phyloP scores from a whole-genome alignment of 1,140 invertebrate genomes.

The Heterodera carotae region DNA sequence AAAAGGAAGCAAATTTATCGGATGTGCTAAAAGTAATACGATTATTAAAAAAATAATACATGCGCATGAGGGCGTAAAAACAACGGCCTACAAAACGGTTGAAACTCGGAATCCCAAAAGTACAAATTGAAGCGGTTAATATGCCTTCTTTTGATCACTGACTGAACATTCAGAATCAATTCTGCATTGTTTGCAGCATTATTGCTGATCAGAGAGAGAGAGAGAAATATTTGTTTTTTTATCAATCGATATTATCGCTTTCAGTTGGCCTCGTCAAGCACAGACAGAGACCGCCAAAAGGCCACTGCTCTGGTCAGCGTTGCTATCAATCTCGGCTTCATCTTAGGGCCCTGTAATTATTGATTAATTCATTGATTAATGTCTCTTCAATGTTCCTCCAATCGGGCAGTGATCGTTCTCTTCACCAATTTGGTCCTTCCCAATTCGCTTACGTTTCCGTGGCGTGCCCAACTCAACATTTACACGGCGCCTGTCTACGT shows the following conservation, averaged over 20 bases:
- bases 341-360: conserved; percentile 50
- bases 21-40: too few species aligned
- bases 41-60: too few species aligned
- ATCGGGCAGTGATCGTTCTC: not conserved
- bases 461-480: conserved; percentile 17
- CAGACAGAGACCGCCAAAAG: conserved; percentile 24
- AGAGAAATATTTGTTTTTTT: too few species aligned
- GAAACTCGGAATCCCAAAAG: too few species aligned
- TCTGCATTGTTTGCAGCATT: too few species aligned
- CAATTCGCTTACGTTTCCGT: conserved; percentile 8
- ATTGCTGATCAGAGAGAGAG: too few species aligned
- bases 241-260: not conserved
- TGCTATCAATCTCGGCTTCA: conserved; percentile 48
- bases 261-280: conserved; percentile 10
- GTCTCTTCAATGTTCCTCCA: not conserved
- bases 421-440: not conserved
- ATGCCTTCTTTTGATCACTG: too few species aligned
- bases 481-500: conserved; percentile 21
- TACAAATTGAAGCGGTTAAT: too few species aligned
- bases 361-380: conserved; percentile 3
- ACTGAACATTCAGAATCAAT: too few species aligned
- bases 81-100: too few species aligned
- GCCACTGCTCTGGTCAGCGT: conserved; percentile 30
- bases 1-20: too few species aligned
- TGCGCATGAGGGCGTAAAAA: too few species aligned